Percentiles rank a stretch among this genome's conserved stretches.
These are phyloP conservation scores for Caloenas nicobarica DNA, from an alignment of 2,113 vertebrate genomes.

Conservation along the genomic window DNA sequence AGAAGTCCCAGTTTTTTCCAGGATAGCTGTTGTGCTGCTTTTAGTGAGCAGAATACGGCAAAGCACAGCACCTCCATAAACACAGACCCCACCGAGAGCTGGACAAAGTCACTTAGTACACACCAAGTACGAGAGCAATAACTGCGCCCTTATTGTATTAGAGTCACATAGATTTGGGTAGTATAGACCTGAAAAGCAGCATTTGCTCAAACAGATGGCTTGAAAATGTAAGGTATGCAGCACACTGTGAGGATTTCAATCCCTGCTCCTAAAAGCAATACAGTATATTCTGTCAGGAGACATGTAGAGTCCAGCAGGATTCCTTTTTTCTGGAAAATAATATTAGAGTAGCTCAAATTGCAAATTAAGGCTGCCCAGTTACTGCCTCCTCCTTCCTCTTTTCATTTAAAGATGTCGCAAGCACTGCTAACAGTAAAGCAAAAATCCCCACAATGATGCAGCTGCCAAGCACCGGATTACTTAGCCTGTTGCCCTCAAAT, in stretches of 20 bases:
- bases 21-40: not conserved
- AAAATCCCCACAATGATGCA: slow-evolving; percentile 37
- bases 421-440: slow-evolving; percentile 8
- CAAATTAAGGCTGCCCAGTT: not conserved
- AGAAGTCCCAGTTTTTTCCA: not conserved
- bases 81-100: not conserved
- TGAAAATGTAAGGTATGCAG: not conserved
- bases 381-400: slow-evolving; percentile 41
- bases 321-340: not conserved
- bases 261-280: not conserved
- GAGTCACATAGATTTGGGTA: not conserved
- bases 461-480: slow-evolving; percentile 60
- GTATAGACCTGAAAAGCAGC: not conserved
- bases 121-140: not conserved
- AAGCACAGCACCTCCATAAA: not conserved
- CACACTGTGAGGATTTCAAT: not conserved
- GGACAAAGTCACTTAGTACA: not conserved
- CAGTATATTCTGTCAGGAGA: not conserved
- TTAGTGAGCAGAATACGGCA: not conserved
- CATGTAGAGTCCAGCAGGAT: not conserved
- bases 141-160: not conserved
- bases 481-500: slow-evolving; percentile 28
- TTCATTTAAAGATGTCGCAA: slow-evolving; percentile 31
- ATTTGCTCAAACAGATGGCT: not conserved
- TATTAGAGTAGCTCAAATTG: too few species aligned